Evolutionary conservation across 2,888 invertebrate species (phyloP), one percentile per base, ranked within the genome.

Genomic region (Scrobipalpa atriplicella): DNA sequence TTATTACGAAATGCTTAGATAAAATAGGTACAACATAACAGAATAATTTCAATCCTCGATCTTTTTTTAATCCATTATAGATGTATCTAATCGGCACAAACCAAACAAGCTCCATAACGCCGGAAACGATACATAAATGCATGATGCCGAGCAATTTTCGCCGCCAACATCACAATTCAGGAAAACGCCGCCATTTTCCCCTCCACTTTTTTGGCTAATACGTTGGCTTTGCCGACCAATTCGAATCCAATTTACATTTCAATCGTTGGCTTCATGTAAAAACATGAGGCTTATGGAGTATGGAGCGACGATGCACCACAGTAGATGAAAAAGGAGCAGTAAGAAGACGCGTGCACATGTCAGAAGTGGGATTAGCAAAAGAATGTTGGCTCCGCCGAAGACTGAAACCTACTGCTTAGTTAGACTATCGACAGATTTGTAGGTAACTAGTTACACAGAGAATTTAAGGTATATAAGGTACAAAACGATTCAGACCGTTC

Each of bases 221-320:
- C 81, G 78, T 81, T 82, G 85, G 84, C 84, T 84, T 85, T 85
- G 83, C 82, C 82, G 84, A 84, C 86, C 87, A 86, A 86, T 87
- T 87, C 84, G 82, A 83, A 85, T 84, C 82, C 85, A 87, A 88
- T 88, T 88, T 87, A 87, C 87, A 87, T 88, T 88, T 87, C 87
- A 88, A 87, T 87, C 87, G 85, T 73, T 75, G 79, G 83, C 75
- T 86, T 87, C 87, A 87, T 87, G 87, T 84, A 85, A 87, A 87
- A 86, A 87, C 87, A 87, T 87, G 87, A 88, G 86, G 73, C 73
- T 73, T 78, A 75, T 75, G 75, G 83, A 79, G 79, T 78, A 75
- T 75, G 75, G 82, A 79, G 79, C 80, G 41, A 69, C 78, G 75
- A 72, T 72, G 75, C 77, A 73, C 76, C 69, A 16, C 47, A 47